phyloP scores from a whole-genome alignment of 1,140 invertebrate species.

The Pseudoatta argentina region DNA sequence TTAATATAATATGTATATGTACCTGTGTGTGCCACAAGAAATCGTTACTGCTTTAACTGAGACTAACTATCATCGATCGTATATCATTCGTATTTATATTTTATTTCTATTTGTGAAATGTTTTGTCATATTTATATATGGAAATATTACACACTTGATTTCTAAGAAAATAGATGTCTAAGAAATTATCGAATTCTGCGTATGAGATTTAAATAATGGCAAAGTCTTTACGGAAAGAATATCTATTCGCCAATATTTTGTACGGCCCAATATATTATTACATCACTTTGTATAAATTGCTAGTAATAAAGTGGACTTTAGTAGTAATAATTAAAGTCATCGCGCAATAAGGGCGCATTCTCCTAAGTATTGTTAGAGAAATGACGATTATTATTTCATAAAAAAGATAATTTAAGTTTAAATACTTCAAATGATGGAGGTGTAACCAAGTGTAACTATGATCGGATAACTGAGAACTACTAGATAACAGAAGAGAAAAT shows the following conservation, averaged over 20 bases:
- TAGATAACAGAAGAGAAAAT: constrained; percentile 23
- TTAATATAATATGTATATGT: constrained; percentile 65
- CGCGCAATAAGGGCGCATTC: neutral
- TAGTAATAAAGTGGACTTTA: constrained; percentile 29
- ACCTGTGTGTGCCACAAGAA: constrained; percentile 78
- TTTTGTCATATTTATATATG: constrained; percentile 2
- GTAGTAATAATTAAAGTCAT: constrained; percentile 24
- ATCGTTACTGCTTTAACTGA: constrained; percentile 51
- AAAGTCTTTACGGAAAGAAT: neutral
- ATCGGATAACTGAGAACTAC: neutral
- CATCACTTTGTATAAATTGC: constrained; percentile 28
- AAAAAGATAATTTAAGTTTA: constrained; percentile 23
- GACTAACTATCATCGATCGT: neutral
- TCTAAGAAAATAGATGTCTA: neutral
- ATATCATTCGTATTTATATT: constrained; percentile 29
- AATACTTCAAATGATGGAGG: neutral
- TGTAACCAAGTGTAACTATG: constrained; percentile 16
- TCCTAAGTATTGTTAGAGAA: constrained; percentile 35
- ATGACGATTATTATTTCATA: constrained; percentile 10
- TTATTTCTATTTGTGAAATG: neutral
- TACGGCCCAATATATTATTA: constrained; percentile 41
- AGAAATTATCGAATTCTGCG: neutral
- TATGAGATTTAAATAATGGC: neutral
- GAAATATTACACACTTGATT: neutral
- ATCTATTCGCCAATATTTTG: neutral